Percentiles rank a stretch among this genome's conserved stretches.
phyloP scores from a whole-genome alignment of 2,888 invertebrate species.

The Omphaloscelis lunosa region DNA sequence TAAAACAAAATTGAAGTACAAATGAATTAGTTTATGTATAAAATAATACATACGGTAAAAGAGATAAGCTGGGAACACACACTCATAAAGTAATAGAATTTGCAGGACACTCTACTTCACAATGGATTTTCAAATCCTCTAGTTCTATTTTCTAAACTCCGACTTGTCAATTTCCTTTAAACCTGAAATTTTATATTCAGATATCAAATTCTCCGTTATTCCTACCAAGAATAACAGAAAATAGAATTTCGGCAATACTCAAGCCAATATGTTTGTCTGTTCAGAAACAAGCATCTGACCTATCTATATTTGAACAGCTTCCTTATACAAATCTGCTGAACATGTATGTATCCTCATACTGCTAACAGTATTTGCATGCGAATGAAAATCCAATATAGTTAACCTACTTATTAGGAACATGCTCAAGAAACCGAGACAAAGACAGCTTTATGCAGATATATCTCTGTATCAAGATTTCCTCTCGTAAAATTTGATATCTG shows the following conservation, averaged over 20 bases:
- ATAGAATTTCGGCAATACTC: conserved; percentile 44
- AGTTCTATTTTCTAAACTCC: conserved; percentile 27
- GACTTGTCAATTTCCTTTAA: conserved; percentile 48
- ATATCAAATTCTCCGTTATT: conserved; percentile 40
- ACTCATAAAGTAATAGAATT: conserved; percentile 20
- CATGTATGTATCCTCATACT: conserved; percentile 32
- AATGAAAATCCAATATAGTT: conserved; percentile 64
- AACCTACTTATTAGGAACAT: conserved; percentile 60
- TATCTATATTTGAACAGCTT: conserved; percentile 66
- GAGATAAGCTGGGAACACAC: neutral
- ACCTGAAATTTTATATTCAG: conserved; percentile 52
- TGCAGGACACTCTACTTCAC: neutral
- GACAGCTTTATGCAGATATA: conserved; percentile 28
- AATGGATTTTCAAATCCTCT: conserved; percentile 14
- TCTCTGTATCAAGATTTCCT: conserved; percentile 23
- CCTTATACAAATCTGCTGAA: conserved; percentile 58
- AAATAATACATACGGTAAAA: too few relatives aligned
- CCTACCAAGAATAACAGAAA: conserved; percentile 40
- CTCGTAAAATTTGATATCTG: conserved; percentile 2
- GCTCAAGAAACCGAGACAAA: conserved; percentile 47
- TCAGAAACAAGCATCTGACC: conserved; percentile 38
- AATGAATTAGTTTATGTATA: neutral
- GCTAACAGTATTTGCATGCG: conserved; percentile 59
- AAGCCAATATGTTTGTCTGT: conserved; percentile 47
- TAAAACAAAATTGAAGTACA: neutral